Evolutionary conservation across 2,888 invertebrate species (phyloP).

Genomic region (Scrobipalpa atriplicella): DNA sequence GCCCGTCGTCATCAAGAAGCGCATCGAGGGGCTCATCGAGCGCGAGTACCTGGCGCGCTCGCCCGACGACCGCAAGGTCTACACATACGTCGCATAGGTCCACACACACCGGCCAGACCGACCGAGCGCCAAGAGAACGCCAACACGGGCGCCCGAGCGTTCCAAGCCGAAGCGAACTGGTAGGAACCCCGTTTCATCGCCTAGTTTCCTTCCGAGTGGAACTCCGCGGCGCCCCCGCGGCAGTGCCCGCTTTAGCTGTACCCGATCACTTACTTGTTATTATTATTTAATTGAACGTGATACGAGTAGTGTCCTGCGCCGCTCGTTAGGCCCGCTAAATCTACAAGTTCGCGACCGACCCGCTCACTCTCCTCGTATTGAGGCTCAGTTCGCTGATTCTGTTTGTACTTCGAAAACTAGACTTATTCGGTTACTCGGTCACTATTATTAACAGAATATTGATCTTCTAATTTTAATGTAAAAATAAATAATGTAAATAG

Average conservation of each 20-base stretch:
- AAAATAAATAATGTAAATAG: conserved; percentile 70
- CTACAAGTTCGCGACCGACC: conserved; percentile 8
- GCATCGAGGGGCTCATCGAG: conserved; percentile 99
- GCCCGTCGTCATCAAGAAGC: conserved; percentile 99
- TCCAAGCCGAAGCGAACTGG: not conserved
- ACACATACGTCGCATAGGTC: conserved; percentile 96
- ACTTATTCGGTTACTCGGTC: conserved; percentile 25
- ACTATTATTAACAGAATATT: conserved; percentile 25
- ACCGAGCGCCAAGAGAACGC: not conserved
- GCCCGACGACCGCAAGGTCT: conserved; percentile 98
- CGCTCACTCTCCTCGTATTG: not conserved
- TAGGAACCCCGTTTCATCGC: no score
- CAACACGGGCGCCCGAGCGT: not conserved
- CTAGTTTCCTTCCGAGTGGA: not conserved
- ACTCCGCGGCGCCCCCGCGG: not conserved
- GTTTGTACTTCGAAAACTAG: conserved; percentile 22
- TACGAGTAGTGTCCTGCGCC: conserved; percentile 10
- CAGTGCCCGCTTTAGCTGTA: conserved; percentile 25
- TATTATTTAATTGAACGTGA: conserved; percentile 16
- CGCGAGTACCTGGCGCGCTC: conserved; percentile 99
- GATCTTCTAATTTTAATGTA: conserved; percentile 46
- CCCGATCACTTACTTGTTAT: conserved; percentile 26
- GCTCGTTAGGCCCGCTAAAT: not conserved
- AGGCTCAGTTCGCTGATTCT: conserved; percentile 20
- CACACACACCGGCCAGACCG: conserved; percentile 43